These are phyloP conservation scores for Odocoileus virginianus DNA, from an alignment of 2,113 vertebrate genomes.

Conservation along the genomic window DNA sequence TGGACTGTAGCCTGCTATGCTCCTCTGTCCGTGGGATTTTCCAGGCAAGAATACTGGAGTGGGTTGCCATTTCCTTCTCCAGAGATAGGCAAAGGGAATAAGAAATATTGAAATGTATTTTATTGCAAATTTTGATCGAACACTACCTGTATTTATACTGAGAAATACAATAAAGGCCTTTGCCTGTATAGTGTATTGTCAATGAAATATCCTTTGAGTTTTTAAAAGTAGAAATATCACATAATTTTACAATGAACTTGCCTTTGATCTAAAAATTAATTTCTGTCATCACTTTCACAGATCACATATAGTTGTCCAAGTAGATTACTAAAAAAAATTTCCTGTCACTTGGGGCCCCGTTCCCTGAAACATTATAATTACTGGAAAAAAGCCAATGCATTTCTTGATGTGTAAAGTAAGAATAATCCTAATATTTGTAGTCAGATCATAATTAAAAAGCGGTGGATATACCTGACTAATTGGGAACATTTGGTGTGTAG, in stretches of 20 bases:
- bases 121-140: background rate
- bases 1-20: background rate
- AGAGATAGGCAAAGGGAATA: background rate
- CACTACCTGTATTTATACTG: background rate
- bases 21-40: background rate
- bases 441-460: background rate
- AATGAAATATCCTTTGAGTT: background rate
- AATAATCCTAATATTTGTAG: background rate
- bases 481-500: background rate
- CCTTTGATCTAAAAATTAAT: background rate
- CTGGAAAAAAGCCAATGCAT: background rate
- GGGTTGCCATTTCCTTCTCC: background rate
- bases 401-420: background rate
- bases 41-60: background rate
- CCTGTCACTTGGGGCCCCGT: background rate
- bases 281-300: background rate
- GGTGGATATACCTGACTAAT: background rate
- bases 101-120: background rate
- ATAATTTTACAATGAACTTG: background rate
- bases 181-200: background rate
- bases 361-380: background rate
- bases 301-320: background rate
- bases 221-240: background rate
- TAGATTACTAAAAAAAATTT: background rate
- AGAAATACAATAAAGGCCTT: background rate